Base-by-base conservation (phyloP, 2,113 vertebrate species). In the Gambusia holbrooki region DNA sequence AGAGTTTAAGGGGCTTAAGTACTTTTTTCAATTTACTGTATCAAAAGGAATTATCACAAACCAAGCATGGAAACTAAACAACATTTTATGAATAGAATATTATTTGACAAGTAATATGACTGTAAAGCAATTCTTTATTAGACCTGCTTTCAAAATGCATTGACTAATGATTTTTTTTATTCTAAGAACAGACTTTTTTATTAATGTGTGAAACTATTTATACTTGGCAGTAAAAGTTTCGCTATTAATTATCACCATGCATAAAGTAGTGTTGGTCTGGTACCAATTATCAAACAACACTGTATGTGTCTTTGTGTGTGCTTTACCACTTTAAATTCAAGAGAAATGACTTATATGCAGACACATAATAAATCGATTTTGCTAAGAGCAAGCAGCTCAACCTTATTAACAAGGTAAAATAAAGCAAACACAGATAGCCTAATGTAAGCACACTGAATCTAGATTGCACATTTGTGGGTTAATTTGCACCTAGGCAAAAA, bases 391-490 rank as follows among this genome's bases (percentile, higher is more conserved):
- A 71, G 42, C 51, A 33, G 51, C 62, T 75, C 51, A 61, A 60
- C 66, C 29, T 66, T 25, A 62, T 66, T 73, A 80, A 77, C 66
- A 77, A 30, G 9, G 2, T 22, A 72, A 74, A 78, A 66, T 60
- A 67, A 74, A 83, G 69, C 48, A 27, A 80, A 79, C 63, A 70
- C 17, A 35, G 48, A 75, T 35, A 60, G 67, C 82, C 71, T 73
- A 40, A 73, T 76, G 64, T 73, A 65, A 72, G 40, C 11, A 60
- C 51, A 63, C 54, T 75, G 54, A 64, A 78, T 71, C 35, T 69
- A 51, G 42, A 73, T 48, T 29, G 69, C 66, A 84, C 42, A 69
- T 64, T 79, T 71, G 63, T n/a, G 69, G 62, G 37, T 10, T 48
- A 71, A 76, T 78, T 30, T 66, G 48, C 67, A 66, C 66, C 77